These are phyloP conservation scores for Idaea dimidiata DNA, from an alignment of 2,888 invertebrate species.

Conservation along the genomic window DNA sequence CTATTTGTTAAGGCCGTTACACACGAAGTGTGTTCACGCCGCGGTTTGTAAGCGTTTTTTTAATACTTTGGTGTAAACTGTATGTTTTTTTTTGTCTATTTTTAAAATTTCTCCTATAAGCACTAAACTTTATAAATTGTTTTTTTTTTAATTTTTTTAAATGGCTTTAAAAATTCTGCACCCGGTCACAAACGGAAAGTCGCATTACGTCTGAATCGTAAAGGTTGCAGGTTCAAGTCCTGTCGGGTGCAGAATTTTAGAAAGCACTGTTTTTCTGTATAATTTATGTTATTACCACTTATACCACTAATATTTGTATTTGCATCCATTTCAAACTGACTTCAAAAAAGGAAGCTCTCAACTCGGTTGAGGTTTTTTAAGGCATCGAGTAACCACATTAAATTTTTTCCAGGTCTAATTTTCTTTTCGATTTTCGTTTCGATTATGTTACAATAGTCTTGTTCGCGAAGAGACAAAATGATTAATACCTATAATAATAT, in stretches of 20 bases:
- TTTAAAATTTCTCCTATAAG: too few relatives aligned
- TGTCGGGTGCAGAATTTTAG: background rate
- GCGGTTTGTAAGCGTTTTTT: constrained; percentile 32
- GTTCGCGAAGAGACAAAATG: too few relatives aligned
- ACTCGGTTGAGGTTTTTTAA: background rate
- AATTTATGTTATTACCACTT: background rate
- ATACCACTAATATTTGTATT: background rate
- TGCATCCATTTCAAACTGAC: background rate
- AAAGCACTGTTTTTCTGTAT: background rate
- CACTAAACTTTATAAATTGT: too few relatives aligned
- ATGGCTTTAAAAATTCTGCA: background rate
- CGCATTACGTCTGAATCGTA: background rate
- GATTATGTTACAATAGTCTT: too few relatives aligned
- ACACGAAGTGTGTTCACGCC: constrained; percentile 40
- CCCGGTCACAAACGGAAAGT: too few relatives aligned
- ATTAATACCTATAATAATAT: too few relatives aligned
- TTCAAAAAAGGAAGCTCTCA: background rate
- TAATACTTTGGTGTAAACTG: constrained; percentile 22
- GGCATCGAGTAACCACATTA: too few relatives aligned
- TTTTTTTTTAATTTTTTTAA: constrained; percentile 12
- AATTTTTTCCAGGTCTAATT: too few relatives aligned
- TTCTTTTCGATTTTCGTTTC: too few relatives aligned
- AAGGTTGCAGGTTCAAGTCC: background rate
- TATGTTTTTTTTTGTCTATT: too few relatives aligned
- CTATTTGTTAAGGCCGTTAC: constrained; percentile 35